Percentiles rank a stretch among this genome's conserved stretches.
Evolutionary conservation across 2,113 vertebrate genomes (phyloP).

Genomic region (Dipodomys spectabilis): DNA sequence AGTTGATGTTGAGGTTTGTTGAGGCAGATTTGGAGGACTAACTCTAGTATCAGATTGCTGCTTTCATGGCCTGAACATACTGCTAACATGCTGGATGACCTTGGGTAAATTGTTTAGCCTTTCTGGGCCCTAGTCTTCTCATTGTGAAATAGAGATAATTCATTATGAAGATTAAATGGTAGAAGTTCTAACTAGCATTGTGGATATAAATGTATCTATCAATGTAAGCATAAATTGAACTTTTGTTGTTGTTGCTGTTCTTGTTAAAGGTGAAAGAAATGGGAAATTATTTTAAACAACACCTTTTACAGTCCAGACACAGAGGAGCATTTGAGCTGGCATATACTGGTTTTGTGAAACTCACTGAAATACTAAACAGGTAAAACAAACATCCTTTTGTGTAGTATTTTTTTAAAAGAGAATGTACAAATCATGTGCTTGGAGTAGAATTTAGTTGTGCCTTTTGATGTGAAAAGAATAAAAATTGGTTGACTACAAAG

Average conservation of each 20-base stretch:
- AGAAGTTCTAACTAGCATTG: slow-evolving; percentile 14
- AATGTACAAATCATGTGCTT: slow-evolving; percentile 1
- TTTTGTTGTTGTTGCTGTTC: slow-evolving; percentile 34
- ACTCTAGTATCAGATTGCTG: background rate
- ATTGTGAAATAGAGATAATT: background rate
- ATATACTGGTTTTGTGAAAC: slow-evolving; percentile 96
- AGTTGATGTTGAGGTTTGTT: background rate
- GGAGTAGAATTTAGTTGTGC: slow-evolving; percentile 46
- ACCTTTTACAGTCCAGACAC: slow-evolving; percentile 97
- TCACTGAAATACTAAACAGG: slow-evolving; percentile 96
- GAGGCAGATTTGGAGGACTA: background rate
- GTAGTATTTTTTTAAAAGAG: slow-evolving; percentile 42
- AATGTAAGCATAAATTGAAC: background rate
- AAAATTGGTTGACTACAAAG: slow-evolving; percentile 52
- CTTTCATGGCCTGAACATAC: background rate
- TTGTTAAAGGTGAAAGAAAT: slow-evolving; percentile 92
- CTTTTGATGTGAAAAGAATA: slow-evolving; percentile 66
- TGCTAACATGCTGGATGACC: background rate
- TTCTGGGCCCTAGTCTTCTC: background rate
- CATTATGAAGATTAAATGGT: slow-evolving; percentile 29
- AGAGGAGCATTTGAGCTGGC: slow-evolving; percentile 98
- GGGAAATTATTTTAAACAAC: slow-evolving; percentile 95
- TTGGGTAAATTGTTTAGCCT: slow-evolving; percentile 9
- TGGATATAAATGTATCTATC: background rate
- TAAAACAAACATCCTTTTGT: slow-evolving; percentile 78